These are phyloP conservation scores for Pocillopora damicornis DNA, from an alignment of 64 coral and sea anemone species.

Conservation along the genomic window DNA sequence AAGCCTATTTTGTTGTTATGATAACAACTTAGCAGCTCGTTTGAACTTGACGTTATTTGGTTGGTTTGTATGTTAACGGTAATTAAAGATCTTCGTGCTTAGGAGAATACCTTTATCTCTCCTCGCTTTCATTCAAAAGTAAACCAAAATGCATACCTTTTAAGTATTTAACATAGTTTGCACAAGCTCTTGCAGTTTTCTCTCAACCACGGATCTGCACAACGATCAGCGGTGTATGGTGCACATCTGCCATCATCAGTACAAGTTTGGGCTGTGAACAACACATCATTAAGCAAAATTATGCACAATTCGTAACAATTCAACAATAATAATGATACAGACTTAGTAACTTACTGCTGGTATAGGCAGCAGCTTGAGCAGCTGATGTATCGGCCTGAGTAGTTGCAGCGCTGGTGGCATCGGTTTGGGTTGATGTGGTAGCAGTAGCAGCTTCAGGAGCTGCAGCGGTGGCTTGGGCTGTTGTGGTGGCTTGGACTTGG, in stretches of 20 bases:
- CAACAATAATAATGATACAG: neutral
- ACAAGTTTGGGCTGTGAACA: slow-evolving; percentile 23
- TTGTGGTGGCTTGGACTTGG: neutral
- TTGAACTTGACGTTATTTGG: no score
- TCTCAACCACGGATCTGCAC: slow-evolving; percentile 36
- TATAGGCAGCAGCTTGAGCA: neutral
- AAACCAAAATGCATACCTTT: neutral
- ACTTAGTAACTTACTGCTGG: neutral
- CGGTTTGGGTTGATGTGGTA: neutral
- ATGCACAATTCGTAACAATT: neutral
- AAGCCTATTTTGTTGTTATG: no score
- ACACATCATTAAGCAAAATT: neutral
- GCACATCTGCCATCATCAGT: slow-evolving; percentile 36
- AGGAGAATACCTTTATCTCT: neutral
- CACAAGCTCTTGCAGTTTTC: slow-evolving; percentile 59
- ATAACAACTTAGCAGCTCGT: no score
- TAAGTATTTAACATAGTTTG: slow-evolving; percentile 42
- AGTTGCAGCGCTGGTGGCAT: neutral
- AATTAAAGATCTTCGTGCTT: neutral
- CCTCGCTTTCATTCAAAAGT: neutral
- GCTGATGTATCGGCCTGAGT: neutral
- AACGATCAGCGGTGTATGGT: slow-evolving; percentile 32
- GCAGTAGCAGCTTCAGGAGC: neutral
- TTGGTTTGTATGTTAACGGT: no score
- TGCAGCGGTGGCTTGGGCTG: neutral